These are phyloP conservation scores for Reticulitermes lucifugus DNA, from an alignment of 2,888 invertebrate genomes.

Conservation along the genomic window DNA sequence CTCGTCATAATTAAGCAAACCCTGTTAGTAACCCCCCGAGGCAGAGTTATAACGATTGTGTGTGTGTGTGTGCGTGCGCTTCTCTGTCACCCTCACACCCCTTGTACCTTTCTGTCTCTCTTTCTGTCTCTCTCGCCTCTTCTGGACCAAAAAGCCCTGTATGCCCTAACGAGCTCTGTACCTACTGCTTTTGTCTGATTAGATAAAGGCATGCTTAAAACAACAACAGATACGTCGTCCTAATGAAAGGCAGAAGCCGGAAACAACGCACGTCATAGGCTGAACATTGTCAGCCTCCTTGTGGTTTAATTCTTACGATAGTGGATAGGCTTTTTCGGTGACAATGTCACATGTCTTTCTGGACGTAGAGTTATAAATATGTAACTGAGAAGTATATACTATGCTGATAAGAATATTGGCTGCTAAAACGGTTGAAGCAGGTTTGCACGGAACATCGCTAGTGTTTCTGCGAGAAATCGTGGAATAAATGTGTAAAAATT, in stretches of 20 bases:
- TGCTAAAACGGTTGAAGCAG: too few relatives aligned
- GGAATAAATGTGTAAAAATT: too few relatives aligned
- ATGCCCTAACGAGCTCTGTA: conserved; percentile 52
- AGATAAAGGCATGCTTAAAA: conserved; percentile 67
- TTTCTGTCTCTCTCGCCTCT: conserved; percentile 47
- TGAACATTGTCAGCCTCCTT: background rate
- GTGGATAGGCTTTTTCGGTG: too few relatives aligned
- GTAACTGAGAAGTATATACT: too few relatives aligned
- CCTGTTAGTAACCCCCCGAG: conserved; percentile 59
- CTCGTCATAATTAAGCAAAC: conserved; percentile 63
- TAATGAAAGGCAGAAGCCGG: conserved; percentile 60
- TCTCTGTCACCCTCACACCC: too few relatives aligned
- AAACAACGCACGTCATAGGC: background rate
- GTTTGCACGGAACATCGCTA: too few relatives aligned
- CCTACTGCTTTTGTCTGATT: conserved; percentile 62
- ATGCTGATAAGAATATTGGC: too few relatives aligned
- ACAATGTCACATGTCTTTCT: too few relatives aligned
- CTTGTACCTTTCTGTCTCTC: too few relatives aligned
- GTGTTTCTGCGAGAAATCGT: too few relatives aligned
- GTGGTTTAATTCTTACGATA: background rate
- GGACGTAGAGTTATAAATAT: too few relatives aligned
- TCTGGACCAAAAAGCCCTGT: conserved; percentile 47
- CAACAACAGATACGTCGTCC: conserved; percentile 65
- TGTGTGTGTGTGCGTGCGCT: conserved; percentile 28
- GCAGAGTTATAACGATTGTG: conserved; percentile 54